A percentile compares a stretch with the other conserved stretches of the same genome.
Conservation (phyloP, 2,888 invertebrate species). For the Dexiosoma caninum region DNA sequence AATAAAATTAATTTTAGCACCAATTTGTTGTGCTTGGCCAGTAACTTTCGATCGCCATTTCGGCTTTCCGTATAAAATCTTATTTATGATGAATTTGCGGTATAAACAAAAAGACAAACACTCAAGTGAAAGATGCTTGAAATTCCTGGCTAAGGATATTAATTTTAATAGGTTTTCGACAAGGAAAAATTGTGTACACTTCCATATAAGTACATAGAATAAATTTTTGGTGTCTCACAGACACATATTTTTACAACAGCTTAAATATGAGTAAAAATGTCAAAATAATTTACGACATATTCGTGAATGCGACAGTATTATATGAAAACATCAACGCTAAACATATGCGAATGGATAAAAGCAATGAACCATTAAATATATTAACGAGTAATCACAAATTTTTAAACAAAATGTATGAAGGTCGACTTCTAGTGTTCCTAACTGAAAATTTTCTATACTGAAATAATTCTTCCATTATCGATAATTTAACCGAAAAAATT, state of each 20-base stretch:
- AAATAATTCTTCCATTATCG: no score
- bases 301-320: background rate
- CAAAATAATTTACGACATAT: slow-evolving; percentile 54
- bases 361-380: slow-evolving; percentile 8
- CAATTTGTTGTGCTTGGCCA: slow-evolving; percentile 56
- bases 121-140: slow-evolving; percentile 22
- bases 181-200: background rate
- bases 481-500: no score
- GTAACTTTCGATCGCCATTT: slow-evolving; percentile 4
- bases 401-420: background rate
- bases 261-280: slow-evolving; percentile 44
- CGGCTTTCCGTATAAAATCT: slow-evolving; percentile 22
- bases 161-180: slow-evolving; percentile 48
- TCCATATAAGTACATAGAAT: background rate
- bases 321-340: background rate
- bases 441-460: no score
- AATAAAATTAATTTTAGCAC: slow-evolving; percentile 30
- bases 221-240: background rate
- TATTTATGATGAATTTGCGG: slow-evolving; percentile 44
- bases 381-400: background rate
- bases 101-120: background rate
- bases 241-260: background rate
- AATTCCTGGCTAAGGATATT: slow-evolving; percentile 58
- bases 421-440: no score
- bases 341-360: slow-evolving; percentile 31